Evolutionary conservation across 2,113 vertebrate genomes (phyloP), one percentile per base, ranked within the genome.

Genomic region (Lynx canadensis): DNA sequence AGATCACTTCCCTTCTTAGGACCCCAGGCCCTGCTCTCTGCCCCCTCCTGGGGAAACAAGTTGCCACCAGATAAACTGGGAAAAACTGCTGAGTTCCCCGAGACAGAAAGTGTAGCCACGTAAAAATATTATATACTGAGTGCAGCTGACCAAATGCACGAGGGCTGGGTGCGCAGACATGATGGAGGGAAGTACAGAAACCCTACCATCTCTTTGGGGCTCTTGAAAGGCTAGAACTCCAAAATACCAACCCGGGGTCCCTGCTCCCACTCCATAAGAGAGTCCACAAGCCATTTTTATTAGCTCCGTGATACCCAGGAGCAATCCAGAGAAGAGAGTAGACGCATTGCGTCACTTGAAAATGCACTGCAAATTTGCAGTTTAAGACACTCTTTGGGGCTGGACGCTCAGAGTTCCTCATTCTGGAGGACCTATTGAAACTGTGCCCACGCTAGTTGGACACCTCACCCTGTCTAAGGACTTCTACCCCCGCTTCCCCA

Each of bases 31-130:
- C 68, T 90, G n/a, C 50, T 76, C 73, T 86, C 79, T 92, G 18
- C 31, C 6, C 36, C 15, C 29, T 38, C 27, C 66, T 23, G 82
- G 66, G 94, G 95, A 97, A 97, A 94, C 52, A 48, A 21, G 74
- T n/a, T 52, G 41, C 71, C 66, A 52, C 81, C 90, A 92, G 84
- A 96, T 95, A 97, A 95, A 94, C 52, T n/a, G 50, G 71, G 33
- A 2, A 41, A 94, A 94, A 63, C 50, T n/a, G 18, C 90, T 36
- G 84, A 78, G 52, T 71, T 74, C 73, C 55, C 94, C 23, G 45
- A 89, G 68, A 82, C 74, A 8, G n/a, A 57, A 68, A 69, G 31
- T 4, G 25, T 9, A 63, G 89, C 45, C 69, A 27, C 9, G 4
- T 45, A 55, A 73, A 60, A 31, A n/a, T 5, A 55, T 27, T 13